Evolutionary conservation across 2,113 vertebrate species (phyloP), one percentile per base, ranked within the genome.

Genomic region (Dolichotis patagonum): DNA sequence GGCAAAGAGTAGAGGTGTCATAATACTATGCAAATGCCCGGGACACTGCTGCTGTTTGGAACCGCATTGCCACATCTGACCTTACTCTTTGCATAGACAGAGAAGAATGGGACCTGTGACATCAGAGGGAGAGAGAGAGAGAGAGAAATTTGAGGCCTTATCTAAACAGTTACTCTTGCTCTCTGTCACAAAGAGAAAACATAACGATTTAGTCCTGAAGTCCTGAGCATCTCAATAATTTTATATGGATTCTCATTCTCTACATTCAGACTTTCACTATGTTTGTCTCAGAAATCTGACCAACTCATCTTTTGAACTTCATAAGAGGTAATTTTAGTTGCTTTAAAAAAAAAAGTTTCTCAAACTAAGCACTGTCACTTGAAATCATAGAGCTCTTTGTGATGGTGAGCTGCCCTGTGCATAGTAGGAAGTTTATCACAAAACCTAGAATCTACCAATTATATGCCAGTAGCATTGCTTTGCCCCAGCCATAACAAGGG

Each of bases 71-170:
- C 81, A 94, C 80, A 67, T 4, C 56, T 3, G 87, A 88, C 84
- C 69, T 95, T 46, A 95, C 80, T 67, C 87, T 97, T 88, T 54
- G 87, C 94, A 87, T 58, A 67, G 75, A 65, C 89, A 81, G 43
- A 82, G 85, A 96, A 92, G 93, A 93, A 97, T 16, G 26, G n/a
- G 38, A 52, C 52, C 85, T 67, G 77, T 94, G 97, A 96, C 94
- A 69, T 96, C 96, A 94, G 69, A 92, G 90, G 71, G 89, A 63
- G 54, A 56, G 54, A 56, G 54, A 56, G 54, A 19, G 54, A 56
- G 54, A 56, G 54, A 49, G 35, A 41, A 49, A 11, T 38, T 20
- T 12, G 46, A 41, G 77, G 41, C 49, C 54, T 56, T 95, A 58
- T 38, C 54, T 30, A 85, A 85, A 96, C 28, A 90, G 80, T 62